phyloP scores from a whole-genome alignment of 2,113 vertebrate genomes.

The Gymnobelideus leadbeateri region DNA sequence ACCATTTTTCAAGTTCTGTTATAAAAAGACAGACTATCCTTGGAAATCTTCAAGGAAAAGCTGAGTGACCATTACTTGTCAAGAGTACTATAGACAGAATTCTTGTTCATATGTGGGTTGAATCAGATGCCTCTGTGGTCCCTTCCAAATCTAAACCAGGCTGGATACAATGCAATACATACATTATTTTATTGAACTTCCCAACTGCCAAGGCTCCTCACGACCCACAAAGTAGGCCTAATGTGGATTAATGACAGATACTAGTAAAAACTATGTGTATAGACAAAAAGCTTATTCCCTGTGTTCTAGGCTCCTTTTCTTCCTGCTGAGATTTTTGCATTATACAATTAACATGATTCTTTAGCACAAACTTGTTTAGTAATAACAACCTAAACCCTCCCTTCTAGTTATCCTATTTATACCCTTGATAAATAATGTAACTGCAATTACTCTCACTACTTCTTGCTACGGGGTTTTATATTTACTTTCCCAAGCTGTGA shows the following conservation, averaged over 20 bases:
- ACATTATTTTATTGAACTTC: neutral
- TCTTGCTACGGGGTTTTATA: neutral
- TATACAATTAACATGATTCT: neutral
- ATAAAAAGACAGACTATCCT: neutral
- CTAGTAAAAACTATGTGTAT: neutral
- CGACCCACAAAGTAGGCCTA: neutral
- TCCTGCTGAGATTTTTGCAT: neutral
- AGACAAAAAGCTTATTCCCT: neutral
- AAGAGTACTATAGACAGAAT: neutral
- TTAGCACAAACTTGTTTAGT: neutral
- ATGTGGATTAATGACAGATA: neutral
- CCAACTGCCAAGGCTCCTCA: neutral
- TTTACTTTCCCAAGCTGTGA: neutral
- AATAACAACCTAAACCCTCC: neutral
- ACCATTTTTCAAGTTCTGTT: neutral
- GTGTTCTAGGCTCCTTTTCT: neutral
- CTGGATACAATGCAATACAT: neutral
- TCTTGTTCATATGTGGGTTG: neutral
- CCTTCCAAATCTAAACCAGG: neutral
- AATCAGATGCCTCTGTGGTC: neutral
- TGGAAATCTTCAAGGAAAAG: neutral
- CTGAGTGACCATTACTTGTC: neutral
- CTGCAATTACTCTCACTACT: neutral
- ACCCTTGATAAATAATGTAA: neutral
- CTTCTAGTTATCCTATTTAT: neutral